Conservation (phyloP, 2,888 invertebrate species). For the Aphidoletes aphidimyza region DNA sequence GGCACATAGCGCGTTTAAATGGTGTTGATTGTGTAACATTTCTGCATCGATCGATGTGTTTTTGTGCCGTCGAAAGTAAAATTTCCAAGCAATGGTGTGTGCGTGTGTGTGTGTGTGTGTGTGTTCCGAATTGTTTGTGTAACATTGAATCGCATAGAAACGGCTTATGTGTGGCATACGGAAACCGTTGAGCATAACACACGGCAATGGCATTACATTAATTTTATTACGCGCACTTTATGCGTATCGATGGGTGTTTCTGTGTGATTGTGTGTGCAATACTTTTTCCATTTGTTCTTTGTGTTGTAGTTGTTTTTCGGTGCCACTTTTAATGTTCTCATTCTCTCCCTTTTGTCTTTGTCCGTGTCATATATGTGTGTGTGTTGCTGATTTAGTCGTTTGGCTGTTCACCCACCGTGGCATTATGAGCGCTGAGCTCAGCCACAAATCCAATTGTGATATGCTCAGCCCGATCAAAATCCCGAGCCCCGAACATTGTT, state of each 20-base stretch:
- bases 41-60: constrained; percentile 3
- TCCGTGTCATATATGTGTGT: too few species aligned
- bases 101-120: background rate
- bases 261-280: too few species aligned
- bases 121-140: too few species aligned
- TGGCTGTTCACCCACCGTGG: constrained; percentile 27
- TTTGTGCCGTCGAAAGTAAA: constrained; percentile 5
- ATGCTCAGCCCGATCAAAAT: constrained; percentile 44
- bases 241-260: background rate
- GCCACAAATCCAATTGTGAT: constrained; percentile 47
- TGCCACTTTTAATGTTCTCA: constrained; percentile 22
- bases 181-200: constrained; percentile 35
- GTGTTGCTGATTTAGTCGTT: background rate
- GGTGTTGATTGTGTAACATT: background rate
- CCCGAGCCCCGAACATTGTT: constrained; percentile 3
- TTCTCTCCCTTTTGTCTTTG: background rate
- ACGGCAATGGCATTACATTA: constrained; percentile 51
- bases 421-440: background rate
- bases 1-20: background rate
- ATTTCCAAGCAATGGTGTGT: background rate
- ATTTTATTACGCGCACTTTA: constrained; percentile 17
- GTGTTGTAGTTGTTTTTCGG: too few species aligned
- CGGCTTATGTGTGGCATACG: background rate
- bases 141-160: background rate
- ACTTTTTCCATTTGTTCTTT: background rate